Conservation (phyloP, 1,140 invertebrate genomes). For the Aphelenchoides avenae region DNA sequence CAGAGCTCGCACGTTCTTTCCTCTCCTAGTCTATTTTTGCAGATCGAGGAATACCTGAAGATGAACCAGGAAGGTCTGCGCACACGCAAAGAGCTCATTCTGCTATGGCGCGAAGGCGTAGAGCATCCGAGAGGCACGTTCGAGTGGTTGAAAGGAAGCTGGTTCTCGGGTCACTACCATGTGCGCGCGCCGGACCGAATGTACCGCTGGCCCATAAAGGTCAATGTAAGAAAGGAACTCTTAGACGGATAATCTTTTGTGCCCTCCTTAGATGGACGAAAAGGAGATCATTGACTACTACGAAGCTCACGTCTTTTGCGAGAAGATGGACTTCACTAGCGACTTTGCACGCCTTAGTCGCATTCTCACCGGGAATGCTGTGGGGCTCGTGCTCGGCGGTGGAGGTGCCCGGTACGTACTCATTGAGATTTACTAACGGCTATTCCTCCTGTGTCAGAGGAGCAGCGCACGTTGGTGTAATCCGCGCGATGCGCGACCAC, state of each 20-base stretch:
- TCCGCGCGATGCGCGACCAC: constrained; percentile 75
- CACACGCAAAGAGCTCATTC: constrained; percentile 91
- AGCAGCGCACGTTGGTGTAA: constrained; percentile 88
- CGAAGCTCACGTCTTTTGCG: constrained; percentile 49
- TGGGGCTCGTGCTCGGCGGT: constrained; percentile 66
- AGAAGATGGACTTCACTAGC: constrained; percentile 69
- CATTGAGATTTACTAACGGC: too few relatives aligned
- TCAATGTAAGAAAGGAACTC: too few relatives aligned
- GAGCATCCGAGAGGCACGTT: constrained; percentile 82
- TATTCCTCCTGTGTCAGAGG: constrained; percentile 65
- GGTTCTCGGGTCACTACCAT: constrained; percentile 96
- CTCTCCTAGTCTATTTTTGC: too few relatives aligned
- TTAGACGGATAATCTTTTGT: constrained; percentile 7
- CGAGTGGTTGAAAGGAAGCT: constrained; percentile 89
- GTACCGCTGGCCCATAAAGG: constrained; percentile 59
- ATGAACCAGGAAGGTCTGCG: constrained; percentile 74
- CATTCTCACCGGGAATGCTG: constrained; percentile 86
- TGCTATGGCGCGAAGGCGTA: constrained; percentile 81
- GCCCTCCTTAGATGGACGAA: constrained; percentile 41
- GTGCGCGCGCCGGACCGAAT: constrained; percentile 89
- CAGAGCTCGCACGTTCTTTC: too few relatives aligned
- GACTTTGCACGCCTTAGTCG: constrained; percentile 93
- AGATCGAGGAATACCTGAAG: constrained; percentile 92
- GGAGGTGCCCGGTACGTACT: constrained; percentile 74
- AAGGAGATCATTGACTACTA: constrained; percentile 51